These are phyloP conservation scores for Chrysaora quinquecirrha DNA, from an alignment of 30 jellyfish, hydroid and myxozoan species.

Conservation along the genomic window DNA sequence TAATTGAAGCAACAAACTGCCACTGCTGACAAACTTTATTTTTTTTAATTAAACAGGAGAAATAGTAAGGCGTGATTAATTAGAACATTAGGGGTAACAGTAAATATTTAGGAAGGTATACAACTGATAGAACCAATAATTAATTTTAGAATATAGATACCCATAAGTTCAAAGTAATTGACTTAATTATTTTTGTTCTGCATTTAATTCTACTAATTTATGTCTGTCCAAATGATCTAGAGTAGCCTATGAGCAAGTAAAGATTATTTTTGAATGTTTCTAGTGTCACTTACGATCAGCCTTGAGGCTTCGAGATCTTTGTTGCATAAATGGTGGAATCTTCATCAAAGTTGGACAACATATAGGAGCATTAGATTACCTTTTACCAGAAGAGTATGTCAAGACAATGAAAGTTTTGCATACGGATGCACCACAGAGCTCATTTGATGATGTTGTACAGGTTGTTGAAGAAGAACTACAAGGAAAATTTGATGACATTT, in stretches of 20 bases:
- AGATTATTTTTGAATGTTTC: neutral
- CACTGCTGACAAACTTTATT: no score
- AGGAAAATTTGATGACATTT: conserved; percentile 40
- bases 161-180: no score
- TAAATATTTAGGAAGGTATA: no score
- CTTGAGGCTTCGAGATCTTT: conserved; percentile 69
- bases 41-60: no score
- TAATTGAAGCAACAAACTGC: no score
- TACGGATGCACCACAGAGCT: conserved; percentile 91
- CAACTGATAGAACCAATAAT: no score
- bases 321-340: conserved; percentile 93
- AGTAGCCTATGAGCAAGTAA: neutral
- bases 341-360: conserved; percentile 97
- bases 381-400: conserved; percentile 93
- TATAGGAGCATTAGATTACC: conserved; percentile 94
- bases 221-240: no score
- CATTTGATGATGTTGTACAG: conserved; percentile 70
- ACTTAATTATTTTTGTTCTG: no score
- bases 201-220: no score
- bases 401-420: conserved; percentile 85
- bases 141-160: no score
- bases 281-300: conserved; percentile 98
- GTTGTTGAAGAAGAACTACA: conserved; percentile 87
- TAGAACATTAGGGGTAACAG: no score
- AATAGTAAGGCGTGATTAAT: no score